phyloP scores from a whole-genome alignment of 2,888 invertebrate genomes.

The Nematopogon swammerdamellus region DNA sequence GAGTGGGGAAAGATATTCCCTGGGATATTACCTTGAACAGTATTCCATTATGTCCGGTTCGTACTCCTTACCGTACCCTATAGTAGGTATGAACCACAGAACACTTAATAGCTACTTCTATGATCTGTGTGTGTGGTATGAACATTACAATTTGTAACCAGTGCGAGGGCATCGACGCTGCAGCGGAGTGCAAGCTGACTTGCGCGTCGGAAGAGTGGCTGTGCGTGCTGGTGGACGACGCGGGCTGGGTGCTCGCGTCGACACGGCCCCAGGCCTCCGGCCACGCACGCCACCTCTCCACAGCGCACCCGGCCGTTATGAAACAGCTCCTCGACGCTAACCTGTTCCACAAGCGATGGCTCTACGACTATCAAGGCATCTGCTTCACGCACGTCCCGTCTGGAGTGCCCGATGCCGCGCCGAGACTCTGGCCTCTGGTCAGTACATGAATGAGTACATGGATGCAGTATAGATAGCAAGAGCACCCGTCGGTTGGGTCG shows the following conservation, averaged over 20 bases:
- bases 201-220: conserved; percentile 37
- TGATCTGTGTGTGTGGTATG: too few relatives aligned
- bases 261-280: conserved; percentile 24
- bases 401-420: conserved; percentile 10
- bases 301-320: conserved; percentile 24
- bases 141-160: neutral
- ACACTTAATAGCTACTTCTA: too few relatives aligned
- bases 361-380: conserved; percentile 43
- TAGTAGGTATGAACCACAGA: too few relatives aligned
- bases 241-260: conserved; percentile 38
- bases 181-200: conserved; percentile 22
- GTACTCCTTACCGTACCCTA: too few relatives aligned
- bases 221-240: conserved; percentile 40
- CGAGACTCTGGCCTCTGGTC: neutral
- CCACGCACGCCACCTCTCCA: conserved; percentile 12
- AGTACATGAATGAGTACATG: too few relatives aligned
- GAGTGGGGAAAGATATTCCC: too few relatives aligned
- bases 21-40: too few relatives aligned
- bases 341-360: conserved; percentile 35
- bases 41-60: too few relatives aligned
- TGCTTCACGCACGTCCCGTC: conserved; percentile 27
- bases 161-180: conserved; percentile 26
- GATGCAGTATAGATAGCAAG: too few relatives aligned
- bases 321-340: conserved; percentile 22
- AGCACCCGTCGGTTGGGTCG: too few relatives aligned